Evolutionary conservation across 2,888 invertebrate species (phyloP).

Genomic region (Melanostoma mellinum): DNA sequence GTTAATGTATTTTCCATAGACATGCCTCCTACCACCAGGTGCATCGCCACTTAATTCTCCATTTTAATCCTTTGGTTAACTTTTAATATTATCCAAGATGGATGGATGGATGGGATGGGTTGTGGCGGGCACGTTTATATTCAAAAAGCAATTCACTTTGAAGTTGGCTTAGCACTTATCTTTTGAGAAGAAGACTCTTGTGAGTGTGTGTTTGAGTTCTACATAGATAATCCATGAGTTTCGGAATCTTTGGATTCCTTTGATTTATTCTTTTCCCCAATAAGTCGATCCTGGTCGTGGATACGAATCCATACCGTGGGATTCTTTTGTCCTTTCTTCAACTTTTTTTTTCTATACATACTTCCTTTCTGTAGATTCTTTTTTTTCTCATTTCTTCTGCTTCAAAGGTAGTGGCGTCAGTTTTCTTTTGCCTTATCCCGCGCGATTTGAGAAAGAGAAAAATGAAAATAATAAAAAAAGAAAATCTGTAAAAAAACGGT

Average conservation of each 20-base stretch:
- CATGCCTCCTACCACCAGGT: conserved; percentile 2
- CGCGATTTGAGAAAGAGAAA: conserved; percentile 6
- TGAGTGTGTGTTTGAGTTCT: neutral
- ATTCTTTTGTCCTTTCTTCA: conserved; percentile 54
- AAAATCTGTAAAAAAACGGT: conserved; percentile 25
- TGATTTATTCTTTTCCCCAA: conserved; percentile 52
- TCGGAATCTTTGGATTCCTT: conserved; percentile 49
- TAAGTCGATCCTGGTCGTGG: conserved; percentile 52
- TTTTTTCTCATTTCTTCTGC: conserved; percentile 32
- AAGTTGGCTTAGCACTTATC: conserved; percentile 51
- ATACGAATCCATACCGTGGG: conserved; percentile 56
- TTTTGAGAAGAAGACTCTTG: conserved; percentile 6
- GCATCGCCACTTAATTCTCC: conserved; percentile 34
- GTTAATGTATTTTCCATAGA: conserved; percentile 63
- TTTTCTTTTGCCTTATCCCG: conserved; percentile 33
- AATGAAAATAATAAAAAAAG: neutral
- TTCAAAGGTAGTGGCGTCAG: conserved; percentile 52
- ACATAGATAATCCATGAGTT: conserved; percentile 17
- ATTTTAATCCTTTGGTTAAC: conserved; percentile 60
- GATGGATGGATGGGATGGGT: neutral
- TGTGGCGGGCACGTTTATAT: neutral
- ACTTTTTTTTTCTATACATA: no score
- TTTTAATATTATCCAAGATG: conserved; percentile 36
- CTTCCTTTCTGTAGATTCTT: neutral
- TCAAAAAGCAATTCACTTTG: conserved; percentile 51